A percentile compares a stretch with the other conserved stretches of the same genome.
Evolutionary conservation across 2,113 vertebrate species (phyloP).

Genomic region (Podocnemis expansa): DNA sequence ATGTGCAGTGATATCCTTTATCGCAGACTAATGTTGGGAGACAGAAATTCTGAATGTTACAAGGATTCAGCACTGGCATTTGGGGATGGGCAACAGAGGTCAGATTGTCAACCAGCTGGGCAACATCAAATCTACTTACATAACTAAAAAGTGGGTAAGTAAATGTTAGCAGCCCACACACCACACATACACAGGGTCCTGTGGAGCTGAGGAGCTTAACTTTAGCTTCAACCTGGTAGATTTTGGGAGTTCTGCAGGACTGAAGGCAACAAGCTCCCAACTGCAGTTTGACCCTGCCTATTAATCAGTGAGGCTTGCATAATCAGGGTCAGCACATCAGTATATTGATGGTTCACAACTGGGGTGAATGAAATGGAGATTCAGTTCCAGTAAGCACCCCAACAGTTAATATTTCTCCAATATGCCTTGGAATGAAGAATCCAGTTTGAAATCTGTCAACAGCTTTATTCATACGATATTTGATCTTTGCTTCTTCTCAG

Average conservation of each 20-base stretch:
- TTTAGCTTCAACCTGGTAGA: neutral
- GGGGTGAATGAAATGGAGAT: neutral
- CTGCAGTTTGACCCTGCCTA: neutral
- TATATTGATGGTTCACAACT: constrained; percentile 15
- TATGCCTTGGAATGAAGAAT: neutral
- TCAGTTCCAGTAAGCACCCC: neutral
- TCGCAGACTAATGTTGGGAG: constrained; percentile 30
- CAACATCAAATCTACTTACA: neutral
- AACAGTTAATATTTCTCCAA: neutral
- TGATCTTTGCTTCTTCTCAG: neutral
- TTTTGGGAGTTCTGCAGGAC: neutral
- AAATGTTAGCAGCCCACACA: neutral
- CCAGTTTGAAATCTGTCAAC: neutral
- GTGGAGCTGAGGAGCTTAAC: neutral
- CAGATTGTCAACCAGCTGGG: neutral
- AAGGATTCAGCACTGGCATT: constrained; percentile 27
- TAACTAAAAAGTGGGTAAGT: neutral
- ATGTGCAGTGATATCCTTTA: neutral
- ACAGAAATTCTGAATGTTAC: constrained; percentile 4
- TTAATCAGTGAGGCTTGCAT: neutral
- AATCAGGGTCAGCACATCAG: neutral
- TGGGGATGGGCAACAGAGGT: neutral
- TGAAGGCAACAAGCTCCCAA: neutral
- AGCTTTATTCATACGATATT: neutral
- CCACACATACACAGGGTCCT: neutral